Base-by-base conservation (phyloP, 2,113 vertebrate species). In the Phyllostomus discolor region DNA sequence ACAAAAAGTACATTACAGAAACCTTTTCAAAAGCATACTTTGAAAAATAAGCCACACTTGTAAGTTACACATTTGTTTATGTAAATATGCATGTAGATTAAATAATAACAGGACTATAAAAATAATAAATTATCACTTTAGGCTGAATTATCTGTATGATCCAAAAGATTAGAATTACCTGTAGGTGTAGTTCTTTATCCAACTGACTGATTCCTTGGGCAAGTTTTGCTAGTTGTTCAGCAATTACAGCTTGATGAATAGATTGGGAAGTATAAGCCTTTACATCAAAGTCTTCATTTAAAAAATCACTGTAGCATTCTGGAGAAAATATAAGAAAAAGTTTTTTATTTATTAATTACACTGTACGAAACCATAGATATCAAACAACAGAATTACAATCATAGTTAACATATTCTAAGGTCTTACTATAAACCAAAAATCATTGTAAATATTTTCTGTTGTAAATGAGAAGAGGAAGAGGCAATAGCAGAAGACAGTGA, bases 171-270 rank as follows among this genome's bases (percentile, higher is more conserved):
- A 10, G 28, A 43, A 43, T 98, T 98, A 99, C 99, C 99, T 99
- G 99, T 94, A 99, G 98, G 95, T 99, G 99, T 64, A 99, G 98
- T 90, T 99, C 99, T 98, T 99, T 99, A 98, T 99, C 99, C 98
- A 99, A 96, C 96, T 99, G 99, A 98, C 99, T 99, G 98, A 99
- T 99, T 89, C 99, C 99, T 98, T 99, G 99, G 4, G 99, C 99
- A 92, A 99, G 99, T 97, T 99, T 99, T 94, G 99, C 99, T 93
- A 99, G 98, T 31, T 99, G 99, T 97, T 99, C 99, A 33, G 99
- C 99, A 89, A 99, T 99, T 90, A 99, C 98, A 92, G 99, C 99
- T 98, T 99, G 99, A 97, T 99, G 99, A 95, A 99, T 99, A 35
- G 99, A 99, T 82, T 99, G 99, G 4, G 99, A 99, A 6, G 99